phyloP scores from a whole-genome alignment of 2,888 invertebrate species.

The Macaria liturata region DNA sequence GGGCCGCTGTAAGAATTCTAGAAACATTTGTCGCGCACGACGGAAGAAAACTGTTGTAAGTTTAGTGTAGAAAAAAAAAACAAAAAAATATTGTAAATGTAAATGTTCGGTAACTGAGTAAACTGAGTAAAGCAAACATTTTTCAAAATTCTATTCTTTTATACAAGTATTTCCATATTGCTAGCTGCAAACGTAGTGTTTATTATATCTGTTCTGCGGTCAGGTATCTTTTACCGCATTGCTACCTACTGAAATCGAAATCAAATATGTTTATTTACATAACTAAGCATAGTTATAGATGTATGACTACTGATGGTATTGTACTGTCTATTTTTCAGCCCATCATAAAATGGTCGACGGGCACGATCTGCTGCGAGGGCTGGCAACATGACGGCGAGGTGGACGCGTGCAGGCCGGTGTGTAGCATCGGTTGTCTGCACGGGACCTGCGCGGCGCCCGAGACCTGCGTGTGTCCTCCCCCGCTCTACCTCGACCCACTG shows the following conservation, averaged over 20 bases:
- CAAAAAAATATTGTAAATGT: too few species aligned
- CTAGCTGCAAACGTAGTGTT: too few species aligned
- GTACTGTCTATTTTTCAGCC: slow-evolving; percentile 43
- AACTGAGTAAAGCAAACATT: too few species aligned
- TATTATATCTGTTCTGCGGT: too few species aligned
- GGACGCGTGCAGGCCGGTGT: slow-evolving; percentile 72
- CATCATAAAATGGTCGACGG: slow-evolving; percentile 48
- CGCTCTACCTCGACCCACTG: slow-evolving; percentile 51
- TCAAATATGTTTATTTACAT: too few species aligned
- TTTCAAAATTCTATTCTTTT: too few species aligned
- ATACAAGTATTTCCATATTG: too few species aligned
- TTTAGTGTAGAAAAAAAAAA: neutral
- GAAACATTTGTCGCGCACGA: slow-evolving; percentile 4
- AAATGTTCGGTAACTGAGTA: too few species aligned
- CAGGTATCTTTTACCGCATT: too few species aligned
- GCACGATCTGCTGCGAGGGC: slow-evolving; percentile 68
- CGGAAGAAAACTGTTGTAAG: neutral
- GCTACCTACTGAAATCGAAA: too few species aligned
- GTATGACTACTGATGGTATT: too few species aligned
- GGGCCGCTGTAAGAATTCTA: neutral
- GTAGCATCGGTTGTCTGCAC: slow-evolving; percentile 71
- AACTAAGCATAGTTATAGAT: too few species aligned
- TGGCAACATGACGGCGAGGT: slow-evolving; percentile 57
- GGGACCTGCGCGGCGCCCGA: slow-evolving; percentile 72
- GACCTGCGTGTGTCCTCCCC: slow-evolving; percentile 59